These are phyloP conservation scores for Dusona sp. DNA, from an alignment of 2,888 invertebrate species.

Conservation along the genomic window DNA sequence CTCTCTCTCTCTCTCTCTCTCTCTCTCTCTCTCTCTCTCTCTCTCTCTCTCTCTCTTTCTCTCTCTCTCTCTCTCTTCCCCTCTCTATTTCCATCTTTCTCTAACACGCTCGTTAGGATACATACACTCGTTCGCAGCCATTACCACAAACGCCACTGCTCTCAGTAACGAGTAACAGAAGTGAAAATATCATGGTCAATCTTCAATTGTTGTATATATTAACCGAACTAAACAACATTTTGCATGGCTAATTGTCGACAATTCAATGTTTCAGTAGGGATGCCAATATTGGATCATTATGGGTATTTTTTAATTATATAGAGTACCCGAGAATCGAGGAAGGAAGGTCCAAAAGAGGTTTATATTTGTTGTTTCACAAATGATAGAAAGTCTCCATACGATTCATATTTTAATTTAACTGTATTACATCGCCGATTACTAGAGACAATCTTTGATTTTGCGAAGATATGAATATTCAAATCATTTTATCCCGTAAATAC, in stretches of 20 bases:
- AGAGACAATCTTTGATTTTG: neutral
- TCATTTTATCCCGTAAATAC: neutral
- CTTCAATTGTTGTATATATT: conserved; percentile 69
- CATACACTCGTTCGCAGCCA: neutral
- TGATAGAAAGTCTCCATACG: neutral
- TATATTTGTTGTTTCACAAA: neutral
- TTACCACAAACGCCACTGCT: neutral
- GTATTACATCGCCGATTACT: neutral
- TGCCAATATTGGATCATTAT: conserved; percentile 36
- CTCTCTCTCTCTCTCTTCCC: neutral
- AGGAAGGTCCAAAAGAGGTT: conserved; percentile 1
- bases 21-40: too few relatives aligned
- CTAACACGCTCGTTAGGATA: neutral
- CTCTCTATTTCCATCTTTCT: conserved; percentile 12
- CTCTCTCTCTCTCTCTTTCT: too few relatives aligned
- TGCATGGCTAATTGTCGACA: conserved; percentile 66
- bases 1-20: too few relatives aligned
- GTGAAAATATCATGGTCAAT: conserved; percentile 67
- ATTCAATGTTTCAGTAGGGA: conserved; percentile 68
- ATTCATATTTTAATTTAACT: neutral
- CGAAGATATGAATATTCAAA: neutral
- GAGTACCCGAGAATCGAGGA: conserved; percentile 4
- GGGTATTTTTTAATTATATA: conserved; percentile 29
- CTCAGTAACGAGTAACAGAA: conserved; percentile 23
- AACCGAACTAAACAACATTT: conserved; percentile 56